Percentiles rank a stretch among this genome's conserved stretches.
phyloP scores from a whole-genome alignment of 2,113 vertebrate species.

The Cebidichthys violaceus region DNA sequence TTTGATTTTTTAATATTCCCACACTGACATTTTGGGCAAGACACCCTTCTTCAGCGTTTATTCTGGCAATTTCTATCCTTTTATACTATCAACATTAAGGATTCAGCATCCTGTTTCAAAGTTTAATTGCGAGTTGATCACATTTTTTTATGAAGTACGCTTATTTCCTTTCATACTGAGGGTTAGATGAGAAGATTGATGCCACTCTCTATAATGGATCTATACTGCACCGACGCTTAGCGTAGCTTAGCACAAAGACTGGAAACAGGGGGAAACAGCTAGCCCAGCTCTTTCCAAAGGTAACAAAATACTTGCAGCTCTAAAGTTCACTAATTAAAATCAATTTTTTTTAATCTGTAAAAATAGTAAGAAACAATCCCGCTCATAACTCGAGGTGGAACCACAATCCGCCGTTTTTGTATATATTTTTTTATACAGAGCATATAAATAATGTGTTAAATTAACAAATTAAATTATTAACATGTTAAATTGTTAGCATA shows the following conservation, averaged over 20 bases:
- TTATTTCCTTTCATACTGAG: neutral
- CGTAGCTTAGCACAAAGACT: neutral
- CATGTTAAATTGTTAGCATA: no score
- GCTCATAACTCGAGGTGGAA: neutral
- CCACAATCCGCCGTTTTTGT: neutral
- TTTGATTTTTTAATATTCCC: neutral
- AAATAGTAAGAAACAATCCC: neutral
- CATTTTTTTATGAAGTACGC: neutral
- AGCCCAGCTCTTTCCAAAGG: neutral
- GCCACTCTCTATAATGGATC: neutral
- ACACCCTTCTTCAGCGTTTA: neutral
- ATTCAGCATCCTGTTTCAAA: neutral
- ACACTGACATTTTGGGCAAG: no score
- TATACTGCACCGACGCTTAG: neutral
- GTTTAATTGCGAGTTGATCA: neutral
- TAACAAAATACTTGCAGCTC: neutral
- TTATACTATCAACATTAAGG: neutral
- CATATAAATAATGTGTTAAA: neutral
- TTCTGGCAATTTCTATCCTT: neutral
- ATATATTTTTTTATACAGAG: neutral
- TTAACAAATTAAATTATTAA: no score
- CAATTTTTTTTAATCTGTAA: neutral
- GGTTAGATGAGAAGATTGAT: neutral
- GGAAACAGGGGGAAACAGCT: neutral
- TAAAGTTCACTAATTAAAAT: neutral